Conservation (phyloP, 2,888 invertebrate species). For the Platycheirus albimanus region DNA sequence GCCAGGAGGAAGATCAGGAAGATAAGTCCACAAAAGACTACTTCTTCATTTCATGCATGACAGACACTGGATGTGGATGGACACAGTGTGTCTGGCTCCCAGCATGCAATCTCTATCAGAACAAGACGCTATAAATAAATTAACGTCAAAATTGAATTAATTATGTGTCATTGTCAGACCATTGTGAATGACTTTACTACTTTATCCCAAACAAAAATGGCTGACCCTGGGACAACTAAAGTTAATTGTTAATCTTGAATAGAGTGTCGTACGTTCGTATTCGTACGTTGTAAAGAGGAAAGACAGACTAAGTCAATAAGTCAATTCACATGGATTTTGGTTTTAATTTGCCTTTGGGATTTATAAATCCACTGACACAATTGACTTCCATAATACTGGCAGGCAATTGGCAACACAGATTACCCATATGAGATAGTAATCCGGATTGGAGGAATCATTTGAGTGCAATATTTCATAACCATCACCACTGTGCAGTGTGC, state of each 20-base stretch:
- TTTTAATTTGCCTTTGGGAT: neutral
- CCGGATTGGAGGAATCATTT: conserved; percentile 1
- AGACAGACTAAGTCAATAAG: conserved; percentile 3
- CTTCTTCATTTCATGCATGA: too few species aligned
- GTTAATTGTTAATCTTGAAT: conserved; percentile 65
- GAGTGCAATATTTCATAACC: conserved; percentile 25
- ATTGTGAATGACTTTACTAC: too few species aligned
- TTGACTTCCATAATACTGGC: neutral
- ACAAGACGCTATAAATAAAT: conserved; percentile 27
- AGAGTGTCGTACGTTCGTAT: too few species aligned
- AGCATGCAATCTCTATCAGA: neutral
- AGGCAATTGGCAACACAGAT: neutral
- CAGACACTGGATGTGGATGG: neutral
- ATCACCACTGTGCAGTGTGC: neutral
- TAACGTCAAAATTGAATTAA: conserved; percentile 65
- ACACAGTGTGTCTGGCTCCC: too few species aligned
- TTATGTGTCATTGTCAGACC: conserved; percentile 47
- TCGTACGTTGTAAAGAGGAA: too few species aligned
- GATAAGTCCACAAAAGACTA: too few species aligned
- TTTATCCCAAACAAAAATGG: neutral
- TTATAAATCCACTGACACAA: conserved; percentile 6
- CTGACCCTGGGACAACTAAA: conserved; percentile 63
- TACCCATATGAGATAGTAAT: conserved; percentile 13
- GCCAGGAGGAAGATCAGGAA: too few species aligned
- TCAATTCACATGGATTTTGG: conserved; percentile 17